Conservation (phyloP, 1,140 invertebrate species). For the Ptiloglossa arizonensis region DNA sequence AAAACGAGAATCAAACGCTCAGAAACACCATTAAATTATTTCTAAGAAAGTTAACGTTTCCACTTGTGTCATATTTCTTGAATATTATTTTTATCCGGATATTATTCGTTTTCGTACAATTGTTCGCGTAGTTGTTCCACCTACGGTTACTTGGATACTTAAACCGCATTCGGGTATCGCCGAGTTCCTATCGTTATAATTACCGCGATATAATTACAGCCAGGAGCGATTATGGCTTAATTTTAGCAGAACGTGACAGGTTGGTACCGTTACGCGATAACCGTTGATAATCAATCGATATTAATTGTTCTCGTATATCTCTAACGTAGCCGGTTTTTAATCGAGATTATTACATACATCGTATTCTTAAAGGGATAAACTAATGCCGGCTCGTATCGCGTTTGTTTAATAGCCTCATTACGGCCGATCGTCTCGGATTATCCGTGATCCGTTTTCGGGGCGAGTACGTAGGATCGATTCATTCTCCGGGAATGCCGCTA, state of each 20-base stretch:
- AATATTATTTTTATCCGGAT: no score
- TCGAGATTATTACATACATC: background rate
- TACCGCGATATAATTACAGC: background rate
- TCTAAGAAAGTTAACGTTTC: no score
- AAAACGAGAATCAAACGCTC: no score
- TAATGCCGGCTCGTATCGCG: slow-evolving; percentile 15
- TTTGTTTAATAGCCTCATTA: slow-evolving; percentile 31
- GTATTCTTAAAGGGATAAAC: background rate
- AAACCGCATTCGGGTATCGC: background rate
- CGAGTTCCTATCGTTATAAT: slow-evolving; percentile 2
- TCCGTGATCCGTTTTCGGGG: slow-evolving; percentile 53
- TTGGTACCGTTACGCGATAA: background rate
- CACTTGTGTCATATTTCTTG: no score
- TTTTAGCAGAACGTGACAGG: background rate
- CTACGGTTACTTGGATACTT: background rate
- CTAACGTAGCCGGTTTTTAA: background rate
- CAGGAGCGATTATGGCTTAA: background rate
- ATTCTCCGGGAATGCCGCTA: slow-evolving; percentile 74
- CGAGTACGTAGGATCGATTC: slow-evolving; percentile 70
- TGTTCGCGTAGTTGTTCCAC: background rate
- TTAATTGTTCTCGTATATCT: background rate
- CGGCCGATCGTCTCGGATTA: slow-evolving; percentile 36
- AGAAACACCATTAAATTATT: no score
- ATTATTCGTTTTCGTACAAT: background rate
- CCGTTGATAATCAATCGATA: background rate